Evolutionary conservation across 1,140 invertebrate genomes (phyloP).

Genomic region (Drosophila busckii): DNA sequence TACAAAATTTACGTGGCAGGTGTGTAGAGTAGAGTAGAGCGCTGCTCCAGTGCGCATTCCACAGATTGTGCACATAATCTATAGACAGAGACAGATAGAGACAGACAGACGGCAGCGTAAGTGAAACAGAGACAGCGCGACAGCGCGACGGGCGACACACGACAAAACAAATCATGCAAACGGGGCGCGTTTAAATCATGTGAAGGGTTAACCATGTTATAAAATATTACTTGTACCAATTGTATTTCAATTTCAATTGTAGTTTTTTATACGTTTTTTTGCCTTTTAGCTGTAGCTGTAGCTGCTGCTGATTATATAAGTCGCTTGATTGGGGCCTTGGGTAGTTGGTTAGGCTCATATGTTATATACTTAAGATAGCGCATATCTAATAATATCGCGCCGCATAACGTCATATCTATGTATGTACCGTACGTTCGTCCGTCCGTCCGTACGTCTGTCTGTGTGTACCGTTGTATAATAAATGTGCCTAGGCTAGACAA

Average conservation of each 20-base stretch:
- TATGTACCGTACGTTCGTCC: slow-evolving; percentile 18
- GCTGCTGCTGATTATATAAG: slow-evolving; percentile 62
- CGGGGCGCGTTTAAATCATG: too few relatives aligned
- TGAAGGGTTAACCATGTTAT: slow-evolving; percentile 4
- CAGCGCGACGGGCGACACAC: too few relatives aligned
- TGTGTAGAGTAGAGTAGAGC: slow-evolving; percentile 42
- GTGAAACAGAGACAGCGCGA: too few relatives aligned
- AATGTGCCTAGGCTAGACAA: too few relatives aligned
- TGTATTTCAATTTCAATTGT: too few relatives aligned
- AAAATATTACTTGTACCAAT: too few relatives aligned
- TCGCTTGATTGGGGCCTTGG: slow-evolving; percentile 29
- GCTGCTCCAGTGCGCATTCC: slow-evolving; percentile 36
- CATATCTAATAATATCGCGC: slow-evolving; percentile 68
- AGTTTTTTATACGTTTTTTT: too few relatives aligned
- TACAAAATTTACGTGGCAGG: slow-evolving; percentile 69
- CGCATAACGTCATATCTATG: slow-evolving; percentile 61
- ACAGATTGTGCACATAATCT: slow-evolving; percentile 45
- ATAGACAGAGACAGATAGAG: slow-evolving; percentile 7
- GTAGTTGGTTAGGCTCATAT: slow-evolving; percentile 20
- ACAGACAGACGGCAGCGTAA: too few relatives aligned
- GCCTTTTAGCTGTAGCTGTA: too few relatives aligned
- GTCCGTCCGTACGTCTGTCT: not conserved
- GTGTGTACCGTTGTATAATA: too few relatives aligned
- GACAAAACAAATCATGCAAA: slow-evolving; percentile 13
- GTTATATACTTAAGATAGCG: slow-evolving; percentile 71